Base-by-base conservation (phyloP, 2,888 invertebrate species). In the Plagodis dolabraria region DNA sequence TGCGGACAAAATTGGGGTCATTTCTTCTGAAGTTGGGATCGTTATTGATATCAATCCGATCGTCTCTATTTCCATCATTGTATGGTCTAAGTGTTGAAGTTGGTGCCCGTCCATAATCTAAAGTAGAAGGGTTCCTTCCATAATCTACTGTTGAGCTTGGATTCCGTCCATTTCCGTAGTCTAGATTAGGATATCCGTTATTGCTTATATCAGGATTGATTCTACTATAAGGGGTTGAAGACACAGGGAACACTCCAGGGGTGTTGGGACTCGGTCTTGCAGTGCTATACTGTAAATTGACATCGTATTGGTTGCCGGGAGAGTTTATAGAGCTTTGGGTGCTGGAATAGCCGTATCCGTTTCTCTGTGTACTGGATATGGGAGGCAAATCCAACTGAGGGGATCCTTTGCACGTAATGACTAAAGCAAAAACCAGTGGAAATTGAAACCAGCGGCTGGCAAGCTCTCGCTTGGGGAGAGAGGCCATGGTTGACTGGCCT, bases 371-470 rank as follows among this genome's bases (percentile, higher is more conserved):
- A 74, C 79, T 86, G 48, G 65, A 90, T 78, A 94, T 74, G 0
- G 94, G 94, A 2, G 95, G 94, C 47, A 95, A 73, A 71, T 94
- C 94, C 48, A 95, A 76, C 70, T 95, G 95, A 0, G 93, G 86
- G 38, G 80, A 75, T 0, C 80, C 78, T 51, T 67, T 64, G 55
- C 77, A 76, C 55, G 76, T 59, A 7, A 71, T 56, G 5, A 75
- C 47, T 33, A 80, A 58, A 60, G 86, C 72, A 61, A 88, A 61
- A 63, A 76, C 68, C 57, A 86, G 60, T 72, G 77, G 76, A 53
- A 81, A 73, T 79, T 50, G 53, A 33, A 59, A 46, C 49, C 46
- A 58, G 45, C 34, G 56, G 35, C 10, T 43, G n/a, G 36, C n/a
- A 33, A 38, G 36, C 45, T 53, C 49, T 55, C 34, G 43, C 11